Evolutionary conservation across 2,113 vertebrate genomes (phyloP).

Genomic region (Chascanopsetta lugubris): DNA sequence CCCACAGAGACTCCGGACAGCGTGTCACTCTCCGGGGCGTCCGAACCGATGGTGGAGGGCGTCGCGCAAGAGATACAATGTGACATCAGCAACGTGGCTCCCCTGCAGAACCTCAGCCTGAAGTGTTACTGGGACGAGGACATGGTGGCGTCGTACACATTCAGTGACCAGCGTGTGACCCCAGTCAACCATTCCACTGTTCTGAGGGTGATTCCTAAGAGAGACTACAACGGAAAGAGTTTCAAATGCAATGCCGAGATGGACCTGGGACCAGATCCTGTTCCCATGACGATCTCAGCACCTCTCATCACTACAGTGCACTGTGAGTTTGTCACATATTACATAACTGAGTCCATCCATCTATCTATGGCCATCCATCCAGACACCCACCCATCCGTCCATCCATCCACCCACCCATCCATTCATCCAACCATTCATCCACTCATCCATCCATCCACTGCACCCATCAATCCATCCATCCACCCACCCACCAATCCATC

Average conservation of each 20-base stretch:
- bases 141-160: fast-evolving
- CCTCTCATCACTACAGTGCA: conserved; percentile 30
- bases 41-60: conserved; percentile 33
- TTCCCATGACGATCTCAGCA: conserved; percentile 21
- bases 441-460: too few relatives aligned
- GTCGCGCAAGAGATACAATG: conserved; percentile 52
- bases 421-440: too few relatives aligned
- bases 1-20: conserved; percentile 49
- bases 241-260: conserved; percentile 61
- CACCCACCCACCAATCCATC: too few relatives aligned
- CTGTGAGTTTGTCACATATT: conserved; percentile 55
- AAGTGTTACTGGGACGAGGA: conserved; percentile 37
- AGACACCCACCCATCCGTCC: too few relatives aligned
- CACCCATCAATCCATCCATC: too few relatives aligned
- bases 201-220: background rate
- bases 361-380: too few relatives aligned
- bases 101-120: conserved; percentile 43
- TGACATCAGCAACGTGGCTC: conserved; percentile 39
- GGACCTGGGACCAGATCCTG: conserved; percentile 33
- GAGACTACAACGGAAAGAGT: conserved; percentile 34
- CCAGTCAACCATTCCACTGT: background rate
- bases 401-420: too few relatives aligned
- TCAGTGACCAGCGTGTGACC: fast-evolving
- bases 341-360: background rate
- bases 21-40: conserved; percentile 3